A percentile compares a stretch with the other conserved stretches of the same genome.
phyloP scores from a whole-genome alignment of 2,797 vertebrate species.

The Aplochiton taeniatus region DNA sequence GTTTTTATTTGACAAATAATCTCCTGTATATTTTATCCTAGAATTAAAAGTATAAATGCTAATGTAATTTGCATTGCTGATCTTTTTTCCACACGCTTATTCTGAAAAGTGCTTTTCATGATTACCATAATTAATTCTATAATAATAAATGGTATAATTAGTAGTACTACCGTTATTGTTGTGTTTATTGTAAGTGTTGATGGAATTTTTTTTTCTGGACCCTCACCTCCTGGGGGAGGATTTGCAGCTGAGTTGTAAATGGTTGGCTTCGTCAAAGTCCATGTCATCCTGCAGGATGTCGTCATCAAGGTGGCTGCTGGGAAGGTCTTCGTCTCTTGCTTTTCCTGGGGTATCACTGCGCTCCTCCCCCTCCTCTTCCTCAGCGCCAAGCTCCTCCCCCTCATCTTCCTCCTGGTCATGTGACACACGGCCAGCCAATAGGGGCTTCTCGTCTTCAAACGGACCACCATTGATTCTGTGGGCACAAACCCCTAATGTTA shows the following conservation, averaged over 20 bases:
- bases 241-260: constrained; percentile 89
- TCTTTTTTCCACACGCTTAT: too few species aligned
- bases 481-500: background rate
- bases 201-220: background rate
- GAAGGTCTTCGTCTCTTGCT: constrained; percentile 71
- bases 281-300: constrained; percentile 79
- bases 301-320: constrained; percentile 77
- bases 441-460: constrained; percentile 88
- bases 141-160: too few species aligned
- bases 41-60: too few species aligned
- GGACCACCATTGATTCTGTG: constrained; percentile 88
- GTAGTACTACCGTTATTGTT: background rate
- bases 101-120: too few species aligned
- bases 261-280: constrained; percentile 82
- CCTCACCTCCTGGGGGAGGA: constrained; percentile 85
- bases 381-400: constrained; percentile 87
- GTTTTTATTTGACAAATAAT: too few species aligned
- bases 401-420: constrained; percentile 90
- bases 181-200: background rate
- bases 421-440: constrained; percentile 80
- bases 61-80: too few species aligned
- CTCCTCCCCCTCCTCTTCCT: constrained; percentile 88
- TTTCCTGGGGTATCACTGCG: constrained; percentile 75
- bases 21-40: too few species aligned
- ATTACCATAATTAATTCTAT: too few species aligned